Evolutionary conservation across 2,888 invertebrate genomes (phyloP).

Genomic region (Coelopa pilipes): DNA sequence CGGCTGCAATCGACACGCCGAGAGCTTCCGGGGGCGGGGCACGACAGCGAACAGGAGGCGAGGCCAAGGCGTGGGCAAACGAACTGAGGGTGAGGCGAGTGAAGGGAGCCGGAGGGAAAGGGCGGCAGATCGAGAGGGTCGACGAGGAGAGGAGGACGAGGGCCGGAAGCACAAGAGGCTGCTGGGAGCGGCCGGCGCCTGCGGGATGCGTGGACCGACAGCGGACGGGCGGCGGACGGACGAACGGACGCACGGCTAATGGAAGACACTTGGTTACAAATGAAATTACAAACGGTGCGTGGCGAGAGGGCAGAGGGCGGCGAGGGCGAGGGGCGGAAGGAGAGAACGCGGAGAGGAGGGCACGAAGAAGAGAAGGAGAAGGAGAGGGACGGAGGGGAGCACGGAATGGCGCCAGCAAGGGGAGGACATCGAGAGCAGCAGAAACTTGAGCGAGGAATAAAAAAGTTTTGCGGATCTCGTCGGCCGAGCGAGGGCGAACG

Average conservation of each 20-base stretch:
- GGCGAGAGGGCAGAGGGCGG: too few relatives aligned
- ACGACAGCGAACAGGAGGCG: background rate
- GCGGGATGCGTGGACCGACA: too few relatives aligned
- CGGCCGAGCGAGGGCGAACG: too few relatives aligned
- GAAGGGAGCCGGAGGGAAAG: too few relatives aligned
- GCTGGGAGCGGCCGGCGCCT: background rate
- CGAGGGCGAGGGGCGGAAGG: background rate
- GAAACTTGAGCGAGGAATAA: background rate
- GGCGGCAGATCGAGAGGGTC: too few relatives aligned
- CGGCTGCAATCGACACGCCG: background rate
- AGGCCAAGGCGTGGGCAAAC: too few relatives aligned
- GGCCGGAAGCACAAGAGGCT: background rate
- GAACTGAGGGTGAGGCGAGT: too few relatives aligned
- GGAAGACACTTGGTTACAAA: slow-evolving; percentile 21
- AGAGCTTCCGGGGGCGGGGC: background rate
- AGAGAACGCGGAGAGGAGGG: background rate
- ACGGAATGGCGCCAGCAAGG: too few relatives aligned
- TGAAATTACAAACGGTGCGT: slow-evolving; percentile 29
- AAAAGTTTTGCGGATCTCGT: background rate
- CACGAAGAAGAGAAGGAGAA: background rate
- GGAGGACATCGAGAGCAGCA: too few relatives aligned
- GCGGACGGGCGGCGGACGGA: background rate
- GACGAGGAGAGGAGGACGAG: too few relatives aligned
- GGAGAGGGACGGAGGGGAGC: too few relatives aligned
- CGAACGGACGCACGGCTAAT: background rate